A percentile compares a stretch with the other conserved stretches of the same genome.
Conservation (phyloP, 2,113 vertebrate genomes). For the Gasterosteus aculeatus region DNA sequence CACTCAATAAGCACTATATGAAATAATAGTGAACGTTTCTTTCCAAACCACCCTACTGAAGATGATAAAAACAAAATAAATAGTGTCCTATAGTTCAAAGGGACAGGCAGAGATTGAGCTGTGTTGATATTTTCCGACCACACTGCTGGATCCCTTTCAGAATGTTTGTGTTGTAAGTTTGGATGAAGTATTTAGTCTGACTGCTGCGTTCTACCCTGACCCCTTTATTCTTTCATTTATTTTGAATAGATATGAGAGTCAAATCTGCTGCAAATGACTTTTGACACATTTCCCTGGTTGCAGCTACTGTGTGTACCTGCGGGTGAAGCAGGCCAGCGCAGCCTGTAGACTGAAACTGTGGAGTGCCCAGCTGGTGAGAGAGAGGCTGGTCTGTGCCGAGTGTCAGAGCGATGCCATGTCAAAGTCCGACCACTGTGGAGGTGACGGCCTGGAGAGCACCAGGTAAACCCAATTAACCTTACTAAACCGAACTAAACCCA, state of each 20-base stretch:
- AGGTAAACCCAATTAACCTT: conserved; percentile 70
- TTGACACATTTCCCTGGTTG: neutral
- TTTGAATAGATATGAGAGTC: neutral
- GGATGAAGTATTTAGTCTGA: conserved; percentile 35
- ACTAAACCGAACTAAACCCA: neutral
- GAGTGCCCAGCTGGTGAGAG: conserved; percentile 80
- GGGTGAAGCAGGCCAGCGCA: conserved; percentile 79
- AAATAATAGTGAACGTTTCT: conserved; percentile 17
- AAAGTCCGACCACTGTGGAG: conserved; percentile 74
- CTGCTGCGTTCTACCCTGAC: conserved; percentile 3
- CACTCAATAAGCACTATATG: neutral
- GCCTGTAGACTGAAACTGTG: conserved; percentile 79
- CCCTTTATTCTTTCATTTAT: neutral
- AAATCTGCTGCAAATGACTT: neutral
- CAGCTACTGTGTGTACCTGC: conserved; percentile 86
- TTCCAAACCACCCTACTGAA: conserved; percentile 33
- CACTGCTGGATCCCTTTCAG: conserved; percentile 49
- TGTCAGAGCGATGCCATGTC: conserved; percentile 79
- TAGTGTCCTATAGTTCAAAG: conserved; percentile 44
- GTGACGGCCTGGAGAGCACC: conserved; percentile 79
- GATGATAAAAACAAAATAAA: conserved; percentile 60
- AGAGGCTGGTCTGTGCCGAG: conserved; percentile 80
- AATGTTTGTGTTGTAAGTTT: conserved; percentile 30
- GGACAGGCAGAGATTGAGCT: conserved; percentile 34
- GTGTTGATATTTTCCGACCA: conserved; percentile 45